phyloP scores from a whole-genome alignment of 2,888 invertebrate genomes.

The Drosophila vallismaia region DNA sequence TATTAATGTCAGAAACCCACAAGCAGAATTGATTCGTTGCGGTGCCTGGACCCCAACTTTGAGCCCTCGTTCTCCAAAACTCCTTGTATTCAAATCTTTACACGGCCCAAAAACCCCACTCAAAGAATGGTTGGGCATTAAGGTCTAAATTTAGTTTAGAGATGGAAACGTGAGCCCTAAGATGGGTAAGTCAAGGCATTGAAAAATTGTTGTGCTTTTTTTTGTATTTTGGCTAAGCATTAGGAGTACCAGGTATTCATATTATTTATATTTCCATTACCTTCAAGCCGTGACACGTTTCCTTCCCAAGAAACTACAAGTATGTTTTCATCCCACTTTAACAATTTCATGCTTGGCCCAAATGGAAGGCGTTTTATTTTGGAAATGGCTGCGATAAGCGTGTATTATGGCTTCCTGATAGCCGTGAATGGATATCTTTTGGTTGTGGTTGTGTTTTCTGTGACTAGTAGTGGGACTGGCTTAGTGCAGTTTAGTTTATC shows the following conservation, averaged over 20 bases:
- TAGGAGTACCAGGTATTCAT: background rate
- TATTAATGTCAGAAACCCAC: constrained; percentile 73
- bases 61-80: constrained; percentile 4
- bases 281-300: constrained; percentile 22
- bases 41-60: constrained; percentile 29
- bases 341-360: constrained; percentile 58
- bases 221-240: background rate
- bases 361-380: constrained; percentile 52
- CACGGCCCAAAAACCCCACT: constrained; percentile 9
- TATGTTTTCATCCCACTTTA: constrained; percentile 22
- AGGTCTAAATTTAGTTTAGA: background rate
- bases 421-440: constrained; percentile 14
- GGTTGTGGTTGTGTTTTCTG: background rate
- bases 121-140: background rate
- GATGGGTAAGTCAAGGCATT: too few relatives aligned
- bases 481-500: constrained; percentile 27
- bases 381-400: constrained; percentile 64
- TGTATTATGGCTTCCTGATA: constrained; percentile 52
- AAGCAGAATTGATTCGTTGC: constrained; percentile 71
- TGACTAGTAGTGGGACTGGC: constrained; percentile 12
- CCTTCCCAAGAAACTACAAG: constrained; percentile 7
- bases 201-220: too few relatives aligned
- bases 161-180: constrained; percentile 11
- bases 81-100: constrained; percentile 44
- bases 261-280: background rate